Percentiles rank a stretch among this genome's conserved stretches.
Conservation (phyloP, 2,888 invertebrate species). For the Bombylius discolor region DNA sequence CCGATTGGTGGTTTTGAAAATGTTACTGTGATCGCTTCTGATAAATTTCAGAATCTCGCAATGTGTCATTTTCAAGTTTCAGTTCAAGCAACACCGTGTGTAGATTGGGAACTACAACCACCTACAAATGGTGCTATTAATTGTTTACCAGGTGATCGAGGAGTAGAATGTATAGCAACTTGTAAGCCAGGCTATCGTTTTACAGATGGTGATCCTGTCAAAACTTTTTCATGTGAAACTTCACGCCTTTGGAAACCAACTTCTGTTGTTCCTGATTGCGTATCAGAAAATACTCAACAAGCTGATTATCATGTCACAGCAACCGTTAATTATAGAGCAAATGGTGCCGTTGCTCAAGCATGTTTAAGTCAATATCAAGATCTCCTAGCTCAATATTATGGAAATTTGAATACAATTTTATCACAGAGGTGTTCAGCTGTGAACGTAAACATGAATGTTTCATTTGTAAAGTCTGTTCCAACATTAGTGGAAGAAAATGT, state of each 20-base stretch:
- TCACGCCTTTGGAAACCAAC: slow-evolving; percentile 75
- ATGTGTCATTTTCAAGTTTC: slow-evolving; percentile 88
- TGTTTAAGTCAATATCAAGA: slow-evolving; percentile 80
- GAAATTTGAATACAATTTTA: slow-evolving; percentile 63
- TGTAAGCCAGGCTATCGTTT: slow-evolving; percentile 81
- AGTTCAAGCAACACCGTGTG: slow-evolving; percentile 86
- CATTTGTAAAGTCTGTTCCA: slow-evolving; percentile 73
- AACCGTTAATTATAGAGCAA: slow-evolving; percentile 73
- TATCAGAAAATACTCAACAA: slow-evolving; percentile 88
- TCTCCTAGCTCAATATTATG: slow-evolving; percentile 65
- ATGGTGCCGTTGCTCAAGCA: slow-evolving; percentile 73
- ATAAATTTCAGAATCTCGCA: slow-evolving; percentile 77
- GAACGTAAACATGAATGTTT: slow-evolving; percentile 88
- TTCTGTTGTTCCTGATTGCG: slow-evolving; percentile 87
- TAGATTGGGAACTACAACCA: slow-evolving; percentile 84
- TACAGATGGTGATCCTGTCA: slow-evolving; percentile 78
- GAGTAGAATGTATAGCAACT: slow-evolving; percentile 77
- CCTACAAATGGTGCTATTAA: slow-evolving; percentile 82
- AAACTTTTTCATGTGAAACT: slow-evolving; percentile 72
- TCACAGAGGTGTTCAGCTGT: slow-evolving; percentile 89
- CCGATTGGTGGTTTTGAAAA: slow-evolving; percentile 80
- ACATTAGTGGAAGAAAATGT: slow-evolving; percentile 72
- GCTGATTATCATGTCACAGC: slow-evolving; percentile 88
- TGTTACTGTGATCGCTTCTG: slow-evolving; percentile 78
- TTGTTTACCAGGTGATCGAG: slow-evolving; percentile 66